Percentiles rank a stretch among this genome's conserved stretches.
phyloP scores from a whole-genome alignment of 2,888 invertebrate genomes.

The Alloplasta piceator region DNA sequence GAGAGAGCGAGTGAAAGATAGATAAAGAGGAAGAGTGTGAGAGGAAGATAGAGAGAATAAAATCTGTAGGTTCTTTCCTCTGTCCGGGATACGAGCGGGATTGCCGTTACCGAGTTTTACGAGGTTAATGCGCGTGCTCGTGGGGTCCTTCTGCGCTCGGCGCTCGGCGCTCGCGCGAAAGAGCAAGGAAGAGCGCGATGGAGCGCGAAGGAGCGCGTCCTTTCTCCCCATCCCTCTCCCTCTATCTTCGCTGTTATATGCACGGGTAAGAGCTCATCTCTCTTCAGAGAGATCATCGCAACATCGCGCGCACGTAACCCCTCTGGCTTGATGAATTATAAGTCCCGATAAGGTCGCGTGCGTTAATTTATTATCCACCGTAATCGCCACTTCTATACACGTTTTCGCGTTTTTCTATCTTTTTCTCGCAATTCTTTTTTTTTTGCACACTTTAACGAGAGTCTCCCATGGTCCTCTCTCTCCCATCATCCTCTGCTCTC shows the following conservation, averaged over 20 bases:
- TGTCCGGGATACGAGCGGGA: slow-evolving; percentile 65
- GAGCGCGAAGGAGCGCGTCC: neutral
- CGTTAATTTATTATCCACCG: slow-evolving; percentile 81
- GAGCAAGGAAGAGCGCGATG: neutral
- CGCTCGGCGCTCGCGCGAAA: slow-evolving; percentile 35
- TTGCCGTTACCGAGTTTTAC: slow-evolving; percentile 76
- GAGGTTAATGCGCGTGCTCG: slow-evolving; percentile 76
- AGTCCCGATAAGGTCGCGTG: slow-evolving; percentile 81
- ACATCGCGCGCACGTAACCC: slow-evolving; percentile 73
- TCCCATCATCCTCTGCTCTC: neutral
- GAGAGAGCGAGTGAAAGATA: neutral
- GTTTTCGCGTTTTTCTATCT: slow-evolving; percentile 48
- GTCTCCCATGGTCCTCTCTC: too few species aligned
- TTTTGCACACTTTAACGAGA: too few species aligned
- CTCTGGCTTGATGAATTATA: slow-evolving; percentile 80
- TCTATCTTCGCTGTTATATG: neutral
- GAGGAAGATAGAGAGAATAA: slow-evolving; percentile 13
- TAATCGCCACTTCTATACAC: slow-evolving; percentile 72
- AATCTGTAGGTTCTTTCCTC: slow-evolving; percentile 29
- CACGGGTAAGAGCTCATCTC: slow-evolving; percentile 9
- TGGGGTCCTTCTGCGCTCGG: slow-evolving; percentile 37
- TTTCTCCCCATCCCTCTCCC: too few species aligned
- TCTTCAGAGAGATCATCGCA: slow-evolving; percentile 60
- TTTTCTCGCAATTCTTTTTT: slow-evolving; percentile 38
- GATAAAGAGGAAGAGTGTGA: slow-evolving; percentile 10